A percentile compares a stretch with the other conserved stretches of the same genome.
phyloP scores from a whole-genome alignment of 2,888 invertebrate species.

The Allophyes oxyacanthae region DNA sequence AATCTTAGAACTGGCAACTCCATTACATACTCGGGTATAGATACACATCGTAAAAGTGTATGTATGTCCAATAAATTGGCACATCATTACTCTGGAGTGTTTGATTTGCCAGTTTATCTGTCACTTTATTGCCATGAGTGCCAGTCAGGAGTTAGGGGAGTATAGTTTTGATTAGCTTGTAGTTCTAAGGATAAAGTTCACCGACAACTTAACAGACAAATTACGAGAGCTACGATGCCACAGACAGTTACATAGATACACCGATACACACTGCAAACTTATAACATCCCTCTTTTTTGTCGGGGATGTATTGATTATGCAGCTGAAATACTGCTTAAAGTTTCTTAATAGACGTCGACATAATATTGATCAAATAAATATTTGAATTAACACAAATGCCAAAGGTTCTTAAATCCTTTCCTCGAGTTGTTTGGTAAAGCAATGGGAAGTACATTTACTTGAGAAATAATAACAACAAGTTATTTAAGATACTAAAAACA shows the following conservation, averaged over 20 bases:
- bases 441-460: conserved; percentile 1
- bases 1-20: conserved; percentile 29
- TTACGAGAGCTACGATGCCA: no score
- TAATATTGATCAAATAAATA: conserved; percentile 1
- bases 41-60: conserved; percentile 58
- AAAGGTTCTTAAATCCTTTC: neutral
- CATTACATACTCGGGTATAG: conserved; percentile 13
- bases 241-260: no score
- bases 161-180: conserved; percentile 27
- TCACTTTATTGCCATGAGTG: conserved; percentile 53
- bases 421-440: neutral
- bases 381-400: neutral
- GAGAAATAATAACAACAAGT: neutral
- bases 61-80: conserved; percentile 68
- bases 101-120: conserved; percentile 64
- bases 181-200: no score
- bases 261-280: no score
- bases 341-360: no score
- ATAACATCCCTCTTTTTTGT: no score
- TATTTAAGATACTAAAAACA: neutral
- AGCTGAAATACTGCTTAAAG: no score
- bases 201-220: no score
- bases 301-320: no score
- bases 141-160: conserved; percentile 17
- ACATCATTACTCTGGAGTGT: conserved; percentile 64